Percentiles rank a stretch among this genome's conserved stretches.
Evolutionary conservation across 2,797 vertebrate genomes (phyloP).

Genomic region (Neosalanx taihuensis): DNA sequence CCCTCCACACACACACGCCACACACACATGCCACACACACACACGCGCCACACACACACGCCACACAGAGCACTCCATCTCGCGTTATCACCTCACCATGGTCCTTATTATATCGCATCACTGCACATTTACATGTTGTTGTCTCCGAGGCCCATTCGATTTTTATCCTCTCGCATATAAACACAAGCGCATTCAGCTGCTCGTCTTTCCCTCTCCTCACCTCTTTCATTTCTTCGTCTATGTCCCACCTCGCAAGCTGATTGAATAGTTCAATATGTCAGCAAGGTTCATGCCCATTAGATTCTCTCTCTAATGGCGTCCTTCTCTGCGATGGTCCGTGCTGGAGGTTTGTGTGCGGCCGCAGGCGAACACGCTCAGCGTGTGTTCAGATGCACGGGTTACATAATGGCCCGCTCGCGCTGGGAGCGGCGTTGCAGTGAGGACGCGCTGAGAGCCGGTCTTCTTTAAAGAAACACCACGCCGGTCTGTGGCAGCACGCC

Average conservation of each 20-base stretch:
- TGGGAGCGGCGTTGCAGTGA: background rate
- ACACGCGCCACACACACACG: slow-evolving; percentile 30
- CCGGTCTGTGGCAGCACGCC: too few relatives aligned
- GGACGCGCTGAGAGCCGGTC: background rate
- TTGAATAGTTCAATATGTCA: slow-evolving; percentile 53
- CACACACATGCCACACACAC: slow-evolving; percentile 38
- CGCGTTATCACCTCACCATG: slow-evolving; percentile 31
- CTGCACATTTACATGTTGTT: slow-evolving; percentile 20
- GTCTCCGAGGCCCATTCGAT: slow-evolving; percentile 13
- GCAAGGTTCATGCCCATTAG: slow-evolving; percentile 25
- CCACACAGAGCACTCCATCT: slow-evolving; percentile 14
- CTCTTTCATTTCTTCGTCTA: background rate
- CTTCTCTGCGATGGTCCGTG: slow-evolving; percentile 33
- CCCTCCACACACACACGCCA: slow-evolving; percentile 33
- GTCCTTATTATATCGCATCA: slow-evolving; percentile 24
- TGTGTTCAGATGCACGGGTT: slow-evolving; percentile 3
- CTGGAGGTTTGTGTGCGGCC: background rate
- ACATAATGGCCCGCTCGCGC: background rate
- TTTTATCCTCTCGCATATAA: background rate
- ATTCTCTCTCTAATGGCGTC: slow-evolving; percentile 33
- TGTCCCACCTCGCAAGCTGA: background rate
- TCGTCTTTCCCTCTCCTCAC: background rate
- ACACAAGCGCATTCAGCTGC: background rate
- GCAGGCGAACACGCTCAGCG: background rate
- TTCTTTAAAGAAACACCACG: background rate